Percentiles rank a stretch among this genome's conserved stretches.
Evolutionary conservation across 2,113 vertebrate genomes (phyloP).

Genomic region (Apteryx mantelli): DNA sequence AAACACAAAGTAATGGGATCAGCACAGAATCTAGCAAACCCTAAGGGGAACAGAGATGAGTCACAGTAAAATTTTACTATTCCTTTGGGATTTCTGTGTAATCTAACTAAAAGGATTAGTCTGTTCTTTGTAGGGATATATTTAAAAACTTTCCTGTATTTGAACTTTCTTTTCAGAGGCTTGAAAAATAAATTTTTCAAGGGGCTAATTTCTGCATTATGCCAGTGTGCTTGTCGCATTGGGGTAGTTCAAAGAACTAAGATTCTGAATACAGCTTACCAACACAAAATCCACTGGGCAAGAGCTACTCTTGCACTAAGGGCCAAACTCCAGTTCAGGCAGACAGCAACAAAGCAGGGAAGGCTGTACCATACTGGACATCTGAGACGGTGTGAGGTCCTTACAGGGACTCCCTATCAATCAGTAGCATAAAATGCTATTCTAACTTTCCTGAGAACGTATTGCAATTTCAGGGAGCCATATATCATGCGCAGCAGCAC

Average conservation of each 20-base stretch:
- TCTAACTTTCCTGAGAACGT: not conserved
- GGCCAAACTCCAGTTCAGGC: not conserved
- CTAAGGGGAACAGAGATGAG: not conserved
- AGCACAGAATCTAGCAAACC: conserved; percentile 5
- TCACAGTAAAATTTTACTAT: not conserved
- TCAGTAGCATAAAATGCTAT: not conserved
- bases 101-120: not conserved
- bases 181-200: not conserved
- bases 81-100: not conserved
- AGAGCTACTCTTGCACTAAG: not conserved
- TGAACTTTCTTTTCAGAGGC: not conserved
- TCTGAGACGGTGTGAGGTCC: fast-evolving
- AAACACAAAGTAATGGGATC: conserved; percentile 40
- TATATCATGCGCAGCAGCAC: not conserved
- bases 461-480: not conserved
- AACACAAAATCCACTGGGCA: not conserved
- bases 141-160: not conserved
- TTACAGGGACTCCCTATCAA: not conserved
- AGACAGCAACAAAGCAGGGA: not conserved
- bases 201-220: not conserved
- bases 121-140: not conserved
- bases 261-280: not conserved
- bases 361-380: not conserved
- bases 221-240: not conserved
- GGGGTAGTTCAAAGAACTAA: not conserved